A percentile compares a stretch with the other conserved stretches of the same genome.
These are phyloP conservation scores for Neocrepidodera transversa DNA, from an alignment of 2,888 invertebrate genomes.

Conservation along the genomic window DNA sequence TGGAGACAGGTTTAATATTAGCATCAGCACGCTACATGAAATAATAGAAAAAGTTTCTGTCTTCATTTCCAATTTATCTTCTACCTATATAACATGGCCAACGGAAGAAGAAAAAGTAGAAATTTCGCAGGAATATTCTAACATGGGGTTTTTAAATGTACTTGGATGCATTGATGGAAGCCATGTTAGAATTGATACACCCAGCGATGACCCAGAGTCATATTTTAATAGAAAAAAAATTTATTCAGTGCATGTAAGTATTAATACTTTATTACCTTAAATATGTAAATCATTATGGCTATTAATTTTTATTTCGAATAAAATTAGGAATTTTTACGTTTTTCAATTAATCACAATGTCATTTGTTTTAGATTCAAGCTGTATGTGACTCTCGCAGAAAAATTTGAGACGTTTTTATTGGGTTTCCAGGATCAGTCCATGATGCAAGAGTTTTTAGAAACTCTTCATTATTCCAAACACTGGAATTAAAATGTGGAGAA, in stretches of 20 bases:
- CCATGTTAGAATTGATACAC: conserved; percentile 37
- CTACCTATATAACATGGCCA: conserved; percentile 31
- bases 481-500: conserved; percentile 27
- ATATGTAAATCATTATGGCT: too few relatives aligned
- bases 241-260: conserved; percentile 16
- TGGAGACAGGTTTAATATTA: conserved; percentile 37
- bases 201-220: conserved; percentile 34
- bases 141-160: conserved; percentile 34
- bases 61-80: conserved; percentile 34
- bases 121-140: conserved; percentile 26
- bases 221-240: conserved; percentile 31
- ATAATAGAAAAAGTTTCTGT: conserved; percentile 33
- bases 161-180: conserved; percentile 33
- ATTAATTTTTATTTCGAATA: too few relatives aligned
- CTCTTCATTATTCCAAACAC: conserved; percentile 16
- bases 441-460: conserved; percentile 32
- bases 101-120: conserved; percentile 23
- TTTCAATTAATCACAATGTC: not conserved
- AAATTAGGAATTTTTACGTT: too few relatives aligned
- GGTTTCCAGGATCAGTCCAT: conserved; percentile 37
- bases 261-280: too few relatives aligned
- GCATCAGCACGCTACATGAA: conserved; percentile 33
- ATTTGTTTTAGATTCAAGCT: conserved; percentile 1
- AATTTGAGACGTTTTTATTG: not conserved
- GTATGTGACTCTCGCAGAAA: conserved; percentile 4